A percentile compares a stretch with the other conserved stretches of the same genome.
These are phyloP conservation scores for Vanessa tameamea DNA, from an alignment of 1,140 invertebrate genomes.

Conservation along the genomic window DNA sequence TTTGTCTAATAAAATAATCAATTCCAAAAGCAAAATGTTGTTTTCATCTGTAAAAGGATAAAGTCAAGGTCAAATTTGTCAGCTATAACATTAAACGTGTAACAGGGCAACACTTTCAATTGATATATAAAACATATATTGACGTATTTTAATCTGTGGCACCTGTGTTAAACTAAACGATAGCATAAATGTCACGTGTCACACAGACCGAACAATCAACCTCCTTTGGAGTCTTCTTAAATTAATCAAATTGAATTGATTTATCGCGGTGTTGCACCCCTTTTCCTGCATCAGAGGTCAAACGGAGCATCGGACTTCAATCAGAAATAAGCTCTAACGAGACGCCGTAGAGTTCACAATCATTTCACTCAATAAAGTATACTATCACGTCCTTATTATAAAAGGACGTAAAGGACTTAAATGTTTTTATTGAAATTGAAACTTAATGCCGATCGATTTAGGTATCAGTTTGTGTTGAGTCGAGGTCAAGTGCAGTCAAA, in stretches of 20 bases:
- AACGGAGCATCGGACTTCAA: constrained; percentile 28
- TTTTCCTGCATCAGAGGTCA: constrained; percentile 63
- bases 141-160: not conserved
- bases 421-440: constrained; percentile 15
- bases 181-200: constrained; percentile 13
- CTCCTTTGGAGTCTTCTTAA: constrained; percentile 53
- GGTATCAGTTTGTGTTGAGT: constrained; percentile 32
- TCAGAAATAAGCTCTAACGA: constrained; percentile 33
- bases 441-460: constrained; percentile 13
- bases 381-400: not conserved
- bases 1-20: no score
- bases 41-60: no score
- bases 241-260: constrained; percentile 59
- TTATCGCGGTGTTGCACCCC: constrained; percentile 54
- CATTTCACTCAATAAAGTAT: constrained; percentile 8
- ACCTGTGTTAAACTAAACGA: constrained; percentile 11
- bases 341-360: constrained; percentile 31
- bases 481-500: constrained; percentile 56
- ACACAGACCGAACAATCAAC: constrained; percentile 28
- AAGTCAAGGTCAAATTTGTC: no score
- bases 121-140: not conserved
- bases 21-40: no score
- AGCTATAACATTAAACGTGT: no score
- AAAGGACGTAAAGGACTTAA: constrained; percentile 30
- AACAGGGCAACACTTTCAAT: not conserved